These are phyloP conservation scores for Notolepis coatsorum DNA, from an alignment of 2,797 vertebrate species.

Conservation along the genomic window DNA sequence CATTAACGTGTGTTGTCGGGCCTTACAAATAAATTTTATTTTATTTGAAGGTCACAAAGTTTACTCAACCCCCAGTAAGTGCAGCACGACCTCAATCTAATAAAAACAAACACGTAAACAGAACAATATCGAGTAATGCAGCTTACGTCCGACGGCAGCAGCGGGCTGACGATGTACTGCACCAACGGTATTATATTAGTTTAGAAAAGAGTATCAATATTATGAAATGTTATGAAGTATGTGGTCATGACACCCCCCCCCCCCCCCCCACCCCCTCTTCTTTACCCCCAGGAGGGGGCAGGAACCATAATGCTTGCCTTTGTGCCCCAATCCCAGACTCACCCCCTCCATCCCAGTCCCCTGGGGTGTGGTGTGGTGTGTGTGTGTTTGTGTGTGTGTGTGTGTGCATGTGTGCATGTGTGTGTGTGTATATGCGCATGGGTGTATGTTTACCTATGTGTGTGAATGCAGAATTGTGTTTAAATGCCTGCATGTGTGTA, in stretches of 20 bases:
- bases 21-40: too few species aligned
- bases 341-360: constrained; percentile 40
- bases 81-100: too few species aligned
- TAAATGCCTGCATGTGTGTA: too few species aligned
- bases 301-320: constrained; percentile 82
- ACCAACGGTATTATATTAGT: not conserved
- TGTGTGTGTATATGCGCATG: not conserved
- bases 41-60: too few species aligned
- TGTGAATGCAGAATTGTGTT: too few species aligned
- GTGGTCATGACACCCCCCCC: not conserved
- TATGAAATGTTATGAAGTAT: constrained; percentile 45
- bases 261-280: constrained; percentile 15
- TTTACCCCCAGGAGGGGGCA: constrained; percentile 45
- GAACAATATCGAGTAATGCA: too few species aligned
- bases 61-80: too few species aligned
- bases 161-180: not conserved
- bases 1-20: not conserved
- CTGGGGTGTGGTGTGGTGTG: constrained; percentile 37
- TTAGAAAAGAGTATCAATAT: not conserved
- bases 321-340: constrained; percentile 71
- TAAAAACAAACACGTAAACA: too few species aligned
- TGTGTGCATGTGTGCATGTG: not conserved
- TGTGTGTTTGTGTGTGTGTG: not conserved
- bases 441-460: constrained; percentile 38
- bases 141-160: not conserved